phyloP scores from a whole-genome alignment of 2,888 invertebrate species.

The Drosophila ezoana region DNA sequence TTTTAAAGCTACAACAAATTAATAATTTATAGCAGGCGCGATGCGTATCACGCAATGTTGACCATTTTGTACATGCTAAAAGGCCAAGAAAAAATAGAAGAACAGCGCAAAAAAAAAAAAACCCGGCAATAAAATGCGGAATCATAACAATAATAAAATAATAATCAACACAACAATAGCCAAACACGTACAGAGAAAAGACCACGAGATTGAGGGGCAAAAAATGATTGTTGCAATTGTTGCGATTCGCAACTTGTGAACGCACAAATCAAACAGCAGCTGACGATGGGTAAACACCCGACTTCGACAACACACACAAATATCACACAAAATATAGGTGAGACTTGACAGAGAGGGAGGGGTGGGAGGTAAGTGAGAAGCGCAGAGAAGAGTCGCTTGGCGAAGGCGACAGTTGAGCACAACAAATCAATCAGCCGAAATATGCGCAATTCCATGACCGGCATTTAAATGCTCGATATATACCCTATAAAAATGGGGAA shows the following conservation, averaged over 20 bases:
- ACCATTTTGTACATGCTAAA: constrained; percentile 28
- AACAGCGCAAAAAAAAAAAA: constrained; percentile 15
- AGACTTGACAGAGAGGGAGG: constrained; percentile 31
- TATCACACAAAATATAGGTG: constrained; percentile 46
- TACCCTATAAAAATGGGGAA: constrained; percentile 11
- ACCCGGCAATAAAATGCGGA: constrained; percentile 47
- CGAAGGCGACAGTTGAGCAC: constrained; percentile 40
- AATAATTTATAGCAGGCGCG: constrained; percentile 28
- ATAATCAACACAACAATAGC: constrained; percentile 38
- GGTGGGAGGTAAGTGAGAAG: neutral
- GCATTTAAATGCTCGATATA: constrained; percentile 55
- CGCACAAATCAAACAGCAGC: constrained; percentile 44
- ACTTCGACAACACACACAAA: constrained; percentile 38
- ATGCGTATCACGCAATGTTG: constrained; percentile 62
- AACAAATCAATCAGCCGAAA: constrained; percentile 71
- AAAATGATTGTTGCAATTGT: constrained; percentile 49
- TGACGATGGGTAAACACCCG: constrained; percentile 56
- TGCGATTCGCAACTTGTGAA: neutral
- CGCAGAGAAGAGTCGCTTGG: constrained; percentile 21
- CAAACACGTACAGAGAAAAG: constrained; percentile 39
- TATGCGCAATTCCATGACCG: constrained; percentile 52
- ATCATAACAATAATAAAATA: constrained; percentile 52
- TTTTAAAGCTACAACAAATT: constrained; percentile 14
- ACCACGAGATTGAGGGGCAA: no score
- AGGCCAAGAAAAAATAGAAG: constrained; percentile 2